Percentiles rank a stretch among this genome's conserved stretches.
phyloP scores from a whole-genome alignment of 2,113 vertebrate genomes.

The Corythaixoides concolor region DNA sequence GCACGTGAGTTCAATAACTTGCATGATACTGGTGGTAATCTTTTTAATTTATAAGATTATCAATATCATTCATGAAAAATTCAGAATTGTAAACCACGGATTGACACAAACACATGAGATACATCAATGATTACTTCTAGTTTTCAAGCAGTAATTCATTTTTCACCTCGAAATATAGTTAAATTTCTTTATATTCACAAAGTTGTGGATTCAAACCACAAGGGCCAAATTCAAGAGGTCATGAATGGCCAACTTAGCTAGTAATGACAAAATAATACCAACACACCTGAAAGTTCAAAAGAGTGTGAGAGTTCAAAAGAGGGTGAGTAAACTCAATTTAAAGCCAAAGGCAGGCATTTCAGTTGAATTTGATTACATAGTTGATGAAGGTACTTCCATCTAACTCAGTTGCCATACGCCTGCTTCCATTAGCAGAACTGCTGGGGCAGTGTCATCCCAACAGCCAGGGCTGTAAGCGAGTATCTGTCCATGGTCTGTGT shows the following conservation, averaged over 20 bases:
- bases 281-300: background rate
- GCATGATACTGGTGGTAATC: background rate
- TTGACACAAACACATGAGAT: background rate
- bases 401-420: background rate
- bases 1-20: background rate
- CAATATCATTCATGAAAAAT: background rate
- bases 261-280: background rate
- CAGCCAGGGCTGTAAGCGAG: background rate
- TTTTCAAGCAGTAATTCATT: background rate
- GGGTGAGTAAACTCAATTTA: background rate
- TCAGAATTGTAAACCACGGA: background rate
- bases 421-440: background rate
- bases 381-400: background rate
- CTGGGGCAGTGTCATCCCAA: background rate
- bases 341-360: background rate
- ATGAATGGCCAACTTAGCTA: background rate
- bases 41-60: background rate
- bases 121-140: background rate
- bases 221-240: background rate
- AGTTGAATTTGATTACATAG: background rate
- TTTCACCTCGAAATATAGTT: background rate
- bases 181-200: background rate
- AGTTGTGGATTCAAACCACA: background rate
- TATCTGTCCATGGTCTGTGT: background rate
- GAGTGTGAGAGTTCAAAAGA: background rate